Evolutionary conservation across 2,888 invertebrate genomes (phyloP), one percentile per base, ranked within the genome.

Genomic region (Cerceris ruficornis): DNA sequence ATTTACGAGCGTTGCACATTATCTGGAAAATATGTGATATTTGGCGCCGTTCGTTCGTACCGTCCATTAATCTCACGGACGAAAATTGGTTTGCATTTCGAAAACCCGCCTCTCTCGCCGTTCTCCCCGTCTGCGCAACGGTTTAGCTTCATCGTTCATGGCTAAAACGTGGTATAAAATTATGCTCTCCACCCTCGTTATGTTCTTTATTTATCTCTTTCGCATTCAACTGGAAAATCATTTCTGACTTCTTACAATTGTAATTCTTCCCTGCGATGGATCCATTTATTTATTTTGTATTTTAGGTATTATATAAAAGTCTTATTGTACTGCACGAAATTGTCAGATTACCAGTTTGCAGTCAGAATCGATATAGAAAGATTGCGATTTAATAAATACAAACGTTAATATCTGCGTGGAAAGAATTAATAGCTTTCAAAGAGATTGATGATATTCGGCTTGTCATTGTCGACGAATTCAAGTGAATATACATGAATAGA

Each of bases 81-180:
- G 86, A 88, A 90, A 90, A 89, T 89, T 88, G 88, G 88, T 88
- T 90, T 86, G 86, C 88, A 84, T 89, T 89, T 88, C 83, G 84
- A 87, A 90, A 89, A 86, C 84, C 77, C 69, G 43, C 60, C 73
- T 62, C 69, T 7, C 59, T 58, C 55, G 43, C 42, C 39, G 49
- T 50, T 49, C 54, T 54, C 55, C 64, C 39, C 57, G 50, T 55
- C 59, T 49, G 49, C 72, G 49, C 70, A 49, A 41, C 54, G 58
- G 61, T 70, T 70, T 50, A 58, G 70, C 52, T 69, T 64, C 61
- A 55, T 74, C 68, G 70, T 74, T 57, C 52, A 52, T 17, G 46
- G 52, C 7, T n/a, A 46, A 69, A 72, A 61, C 41, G 28, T 13
- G 39, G 68, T 64, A 67, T 67, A 62, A 73, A 79, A 66, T 67